Percentiles rank a stretch among this genome's conserved stretches.
Evolutionary conservation across 2,888 invertebrate genomes (phyloP).

Genomic region (Mesorhabditis spiculigera): DNA sequence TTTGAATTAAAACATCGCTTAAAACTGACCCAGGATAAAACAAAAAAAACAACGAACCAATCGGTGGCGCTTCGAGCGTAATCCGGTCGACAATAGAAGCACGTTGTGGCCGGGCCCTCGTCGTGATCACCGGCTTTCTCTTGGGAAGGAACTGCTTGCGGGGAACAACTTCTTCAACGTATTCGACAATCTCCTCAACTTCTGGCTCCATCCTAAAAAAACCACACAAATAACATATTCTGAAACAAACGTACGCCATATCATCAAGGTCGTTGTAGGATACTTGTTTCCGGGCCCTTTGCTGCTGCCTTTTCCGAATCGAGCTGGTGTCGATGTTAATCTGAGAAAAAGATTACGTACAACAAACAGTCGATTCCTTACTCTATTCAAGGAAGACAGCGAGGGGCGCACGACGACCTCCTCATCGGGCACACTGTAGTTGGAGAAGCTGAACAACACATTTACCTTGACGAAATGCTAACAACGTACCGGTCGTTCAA

Average conservation of each 20-base stretch:
- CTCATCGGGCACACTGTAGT: background rate
- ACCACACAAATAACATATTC: background rate
- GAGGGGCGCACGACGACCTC: too few species aligned
- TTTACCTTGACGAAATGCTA: background rate
- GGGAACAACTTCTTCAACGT: background rate
- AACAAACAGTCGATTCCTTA: too few species aligned
- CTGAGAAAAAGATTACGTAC: background rate
- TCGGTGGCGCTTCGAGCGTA: background rate
- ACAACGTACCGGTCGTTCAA: conserved; percentile 1
- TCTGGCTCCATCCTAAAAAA: background rate
- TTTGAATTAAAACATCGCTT: too few species aligned
- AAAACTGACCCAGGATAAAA: background rate
- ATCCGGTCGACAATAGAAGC: background rate
- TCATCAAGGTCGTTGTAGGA: background rate
- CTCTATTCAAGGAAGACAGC: too few species aligned
- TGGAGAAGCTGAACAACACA: background rate
- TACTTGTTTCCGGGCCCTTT: background rate
- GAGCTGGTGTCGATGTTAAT: background rate
- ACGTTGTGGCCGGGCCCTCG: background rate
- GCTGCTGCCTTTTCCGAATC: background rate
- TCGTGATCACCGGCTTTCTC: background rate
- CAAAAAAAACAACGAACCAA: background rate
- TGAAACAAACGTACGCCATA: background rate
- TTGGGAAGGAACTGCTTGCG: too few species aligned
- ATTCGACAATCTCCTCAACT: background rate